Evolutionary conservation across 2,113 vertebrate species (phyloP), one percentile per base, ranked within the genome.

Genomic region (Ondatra zibethicus): DNA sequence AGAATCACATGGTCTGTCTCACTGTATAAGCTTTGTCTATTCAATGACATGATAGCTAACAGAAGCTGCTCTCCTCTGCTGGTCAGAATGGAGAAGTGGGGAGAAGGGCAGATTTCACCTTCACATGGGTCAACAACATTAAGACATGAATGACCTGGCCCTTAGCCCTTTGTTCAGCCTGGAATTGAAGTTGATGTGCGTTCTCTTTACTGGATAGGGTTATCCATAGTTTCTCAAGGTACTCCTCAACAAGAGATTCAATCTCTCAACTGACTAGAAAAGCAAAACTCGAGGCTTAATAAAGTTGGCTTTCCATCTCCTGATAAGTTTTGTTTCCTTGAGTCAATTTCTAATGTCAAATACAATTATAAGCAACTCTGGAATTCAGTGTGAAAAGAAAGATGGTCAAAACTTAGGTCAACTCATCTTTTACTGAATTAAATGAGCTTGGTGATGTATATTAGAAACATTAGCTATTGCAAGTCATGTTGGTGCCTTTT

Each of bases 271-370:
- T 92, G 76, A 87, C 76, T 92, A 55, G 47, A 93, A 93, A 91
- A 93, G 91, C n/a, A 76, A 94, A 95, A 88, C 36, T 77, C 85
- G 84, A 96, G 75, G 42, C 21, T 45, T 95, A 58, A 63, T 95
- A 55, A 88, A 27, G 33, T 23, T 68, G 45, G 70, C 61, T 86
- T 3, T 5, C 10, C 72, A 4, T 88, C 65, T 95, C 52, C 45
- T 45, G 65, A 82, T 33, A n/a, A 33, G 29, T 89, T 92, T 92
- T 80, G 52, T 95, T 92, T 47, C 76, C 78, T 63, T 87, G 39
- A 4, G 55, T 81, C n/a, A 82, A 3, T 92, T 92, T 42, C 36
- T 39, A 80, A 36, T 55, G 70, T 33, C 9, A 88, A 85, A 89
- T 36, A 29, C 19, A 81, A 39, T 81, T 89, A 88, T 70, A 29